Evolutionary conservation across 1,140 invertebrate genomes (phyloP), one percentile per base, ranked within the genome.

Genomic region (Heliconius eleuchia): DNA sequence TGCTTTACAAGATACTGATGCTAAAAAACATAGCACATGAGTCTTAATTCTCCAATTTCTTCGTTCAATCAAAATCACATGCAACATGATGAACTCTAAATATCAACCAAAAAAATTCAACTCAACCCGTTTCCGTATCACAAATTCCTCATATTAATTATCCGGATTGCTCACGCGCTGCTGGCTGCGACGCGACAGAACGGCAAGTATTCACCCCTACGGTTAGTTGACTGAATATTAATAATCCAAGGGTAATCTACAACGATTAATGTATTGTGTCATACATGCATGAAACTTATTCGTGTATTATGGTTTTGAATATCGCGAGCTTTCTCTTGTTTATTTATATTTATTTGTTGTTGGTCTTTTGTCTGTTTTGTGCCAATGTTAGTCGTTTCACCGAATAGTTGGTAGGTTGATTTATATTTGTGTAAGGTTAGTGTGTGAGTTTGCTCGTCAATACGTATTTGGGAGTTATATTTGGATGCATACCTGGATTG

Each of bases 241-340:
- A 87, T 87, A 86, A 81, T 85, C 73, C 77, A 81, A 80, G 88
- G 87, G 82, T 89, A 88, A 89, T 87, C 84, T 88, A 86, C 85
- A 77, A 85, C 85, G 84, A 89, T 87, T 86, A 86, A 85, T 88
- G 80, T 82, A 83, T 80, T 80, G 81, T 82, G 81, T 83, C 82
- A 81, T 80, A 78, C 77, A 78, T 76, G 79, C 70, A 66, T 76
- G 73, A 83, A 73, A 73, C 71, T 72, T 80, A 71, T 80, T 76
- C 73, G 66, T 76, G 75, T 80, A 80, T 80, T 76, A 72, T 75
- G 74, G 23, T 76, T 71, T 52, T 73, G 27, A 13, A 27, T 66
- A 4, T 57, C n/a, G 60, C 60, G 60, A 66, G 27, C 60, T 27
- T 16, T 66, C 18, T 5, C 60, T 66, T 66, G 60, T 66, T 66